Base-by-base conservation (phyloP, 2,888 invertebrate genomes). In the Phengaris arion region DNA sequence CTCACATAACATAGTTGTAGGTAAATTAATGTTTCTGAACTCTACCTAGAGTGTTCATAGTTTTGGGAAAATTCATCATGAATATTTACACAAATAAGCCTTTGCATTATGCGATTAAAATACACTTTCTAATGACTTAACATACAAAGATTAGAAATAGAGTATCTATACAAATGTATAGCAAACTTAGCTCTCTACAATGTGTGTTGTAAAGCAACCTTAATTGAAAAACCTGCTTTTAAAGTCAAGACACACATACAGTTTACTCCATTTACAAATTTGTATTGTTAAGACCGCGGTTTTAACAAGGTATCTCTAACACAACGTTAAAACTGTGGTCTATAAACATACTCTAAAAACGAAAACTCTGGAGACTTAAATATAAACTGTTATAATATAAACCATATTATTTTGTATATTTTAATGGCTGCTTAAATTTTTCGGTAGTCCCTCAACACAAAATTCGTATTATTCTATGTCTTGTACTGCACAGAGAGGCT, bases 161-260 rank as follows among this genome's bases (percentile, higher is more conserved):
- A 45, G 13, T 45, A 3, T 22, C 22, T 22, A 22, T 45, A 64
- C 64, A 64, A 64, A 13, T 64, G 64, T 64, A 6, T 6, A 64
- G 12, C 52, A 52, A 22, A 35, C 52, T 52, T 10, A 64, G 12
- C 59, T 15, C 64, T 64, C 12, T 64, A 45, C 35, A 64, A 13
- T 64, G 64, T 64, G 7, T 64, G 64, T 64, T 59, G 22, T 59
- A 59, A 59, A 22, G 10, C 59, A 64, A 64, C 64, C 64, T 64
- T 64, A 64, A 64, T 64, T 35, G 64, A 64, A 64, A 64, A 64
- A 64, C 64, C 45, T 64, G 64, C 64, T 64, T 48, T 59, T 64
- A 12, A 64, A 64, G 35, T 64, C 64, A 45, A 64, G 10, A 45
- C 64, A 64, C 64, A 64, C 64, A 64, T 45, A 64, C 64, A 6